Percentiles rank a stretch among this genome's conserved stretches.
These are phyloP conservation scores for Pristionchus fissidentatus DNA, from an alignment of 2,888 invertebrate species.

Conservation along the genomic window DNA sequence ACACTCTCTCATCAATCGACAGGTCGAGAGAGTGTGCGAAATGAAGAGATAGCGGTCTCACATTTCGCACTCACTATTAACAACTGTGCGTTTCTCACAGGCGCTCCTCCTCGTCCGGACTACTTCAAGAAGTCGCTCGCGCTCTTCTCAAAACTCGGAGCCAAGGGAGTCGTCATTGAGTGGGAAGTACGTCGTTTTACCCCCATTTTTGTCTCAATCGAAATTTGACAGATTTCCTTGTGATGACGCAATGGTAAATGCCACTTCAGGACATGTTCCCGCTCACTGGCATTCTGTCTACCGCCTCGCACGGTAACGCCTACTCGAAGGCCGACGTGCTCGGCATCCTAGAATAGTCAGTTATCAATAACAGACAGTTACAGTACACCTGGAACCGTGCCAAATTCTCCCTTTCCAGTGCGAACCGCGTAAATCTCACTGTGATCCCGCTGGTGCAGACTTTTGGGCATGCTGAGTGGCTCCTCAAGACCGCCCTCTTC, in stretches of 20 bases:
- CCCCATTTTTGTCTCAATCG: too few species aligned
- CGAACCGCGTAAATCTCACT: conserved; percentile 79
- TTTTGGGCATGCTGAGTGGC: conserved; percentile 88
- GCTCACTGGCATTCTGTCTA: conserved; percentile 80
- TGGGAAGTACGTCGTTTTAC: conserved; percentile 82
- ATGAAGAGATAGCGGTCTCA: too few species aligned
- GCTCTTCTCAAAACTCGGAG: conserved; percentile 79
- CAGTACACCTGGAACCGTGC: background rate
- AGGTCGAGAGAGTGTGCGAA: too few species aligned
- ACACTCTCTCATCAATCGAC: too few species aligned
- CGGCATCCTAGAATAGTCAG: conserved; percentile 66
- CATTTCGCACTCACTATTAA: too few species aligned
- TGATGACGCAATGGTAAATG: background rate
- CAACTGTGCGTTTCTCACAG: background rate
- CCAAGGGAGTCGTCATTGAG: conserved; percentile 85
- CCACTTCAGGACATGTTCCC: conserved; percentile 87
- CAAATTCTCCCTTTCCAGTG: conserved; percentile 62
- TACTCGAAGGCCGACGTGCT: conserved; percentile 83
- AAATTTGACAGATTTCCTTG: background rate
- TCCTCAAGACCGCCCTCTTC: conserved; percentile 84
- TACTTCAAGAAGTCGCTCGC: conserved; percentile 42
- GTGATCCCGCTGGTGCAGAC: conserved; percentile 88
- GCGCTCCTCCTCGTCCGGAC: conserved; percentile 40
- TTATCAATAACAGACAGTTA: conserved; percentile 49
- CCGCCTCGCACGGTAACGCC: conserved; percentile 82